phyloP scores from a whole-genome alignment of 2,888 invertebrate genomes.

The Oligia fasciuncula region DNA sequence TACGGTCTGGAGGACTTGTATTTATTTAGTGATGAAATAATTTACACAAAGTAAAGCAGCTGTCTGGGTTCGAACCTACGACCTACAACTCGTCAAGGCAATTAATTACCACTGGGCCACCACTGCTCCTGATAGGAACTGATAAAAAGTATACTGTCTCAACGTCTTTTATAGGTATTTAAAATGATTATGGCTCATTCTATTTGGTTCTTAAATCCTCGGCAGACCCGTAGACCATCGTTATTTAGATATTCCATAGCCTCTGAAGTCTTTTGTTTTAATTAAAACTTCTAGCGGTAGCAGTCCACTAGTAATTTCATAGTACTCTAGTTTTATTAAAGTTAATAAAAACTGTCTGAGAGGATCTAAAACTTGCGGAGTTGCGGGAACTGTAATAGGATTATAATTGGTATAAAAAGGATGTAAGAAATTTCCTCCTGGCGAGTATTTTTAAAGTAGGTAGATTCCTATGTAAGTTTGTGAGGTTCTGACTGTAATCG shows the following conservation, averaged over 20 bases:
- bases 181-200: not conserved
- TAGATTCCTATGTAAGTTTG: not conserved
- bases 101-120: too few relatives aligned
- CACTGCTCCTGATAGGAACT: too few relatives aligned
- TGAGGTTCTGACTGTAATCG: not conserved
- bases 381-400: conserved; percentile 25
- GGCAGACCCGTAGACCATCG: not conserved
- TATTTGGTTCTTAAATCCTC: not conserved
- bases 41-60: too few relatives aligned
- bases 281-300: conserved; percentile 39
- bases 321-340: conserved; percentile 30
- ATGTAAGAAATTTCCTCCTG: conserved; percentile 4
- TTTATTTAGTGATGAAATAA: too few relatives aligned
- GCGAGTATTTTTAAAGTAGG: conserved; percentile 7
- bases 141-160: not conserved
- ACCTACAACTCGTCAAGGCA: too few relatives aligned
- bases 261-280: conserved; percentile 37
- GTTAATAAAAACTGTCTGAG: conserved; percentile 45
- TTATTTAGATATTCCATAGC: conserved; percentile 16
- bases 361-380: conserved; percentile 26
- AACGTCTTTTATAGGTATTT: not conserved
- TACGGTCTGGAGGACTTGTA: too few relatives aligned
- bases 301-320: conserved; percentile 33
- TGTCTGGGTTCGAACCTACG: too few relatives aligned
- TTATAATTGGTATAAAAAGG: conserved; percentile 32